phyloP scores from a whole-genome alignment of 2,113 vertebrate species.

The Brachirus orientalis region DNA sequence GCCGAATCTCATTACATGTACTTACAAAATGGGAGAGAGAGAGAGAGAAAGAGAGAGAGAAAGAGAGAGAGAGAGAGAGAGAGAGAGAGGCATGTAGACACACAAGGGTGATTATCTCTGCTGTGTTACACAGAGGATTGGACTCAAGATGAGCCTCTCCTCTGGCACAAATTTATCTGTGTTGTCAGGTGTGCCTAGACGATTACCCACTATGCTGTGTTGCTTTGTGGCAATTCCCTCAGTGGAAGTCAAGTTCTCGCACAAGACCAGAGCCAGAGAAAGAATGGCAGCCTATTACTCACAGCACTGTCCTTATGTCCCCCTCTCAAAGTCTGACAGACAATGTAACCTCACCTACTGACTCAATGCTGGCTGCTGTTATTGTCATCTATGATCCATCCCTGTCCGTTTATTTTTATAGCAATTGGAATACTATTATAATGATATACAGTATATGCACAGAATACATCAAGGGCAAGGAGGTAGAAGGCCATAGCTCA shows the following conservation, averaged over 20 bases:
- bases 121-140: slow-evolving; percentile 53
- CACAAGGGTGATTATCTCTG: slow-evolving; percentile 61
- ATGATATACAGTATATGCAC: slow-evolving; percentile 17
- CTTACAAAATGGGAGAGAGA: too few relatives aligned
- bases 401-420: slow-evolving; percentile 39
- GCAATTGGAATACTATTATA: slow-evolving; percentile 11
- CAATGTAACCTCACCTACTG: slow-evolving; percentile 40
- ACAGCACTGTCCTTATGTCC: slow-evolving; percentile 42
- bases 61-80: neutral
- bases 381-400: slow-evolving; percentile 48
- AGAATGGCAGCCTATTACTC: slow-evolving; percentile 62
- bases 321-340: slow-evolving; percentile 48
- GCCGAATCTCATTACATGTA: too few relatives aligned
- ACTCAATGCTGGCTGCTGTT: slow-evolving; percentile 35
- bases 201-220: slow-evolving; percentile 71
- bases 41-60: too few relatives aligned
- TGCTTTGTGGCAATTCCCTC: slow-evolving; percentile 59
- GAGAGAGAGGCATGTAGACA: slow-evolving; percentile 4
- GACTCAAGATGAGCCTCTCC: slow-evolving; percentile 65
- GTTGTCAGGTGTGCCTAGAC: slow-evolving; percentile 72
- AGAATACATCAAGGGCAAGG: slow-evolving; percentile 1
- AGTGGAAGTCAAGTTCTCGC: slow-evolving; percentile 59
- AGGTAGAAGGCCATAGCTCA: neutral
- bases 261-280: slow-evolving; percentile 47
- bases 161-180: slow-evolving; percentile 69